Conservation (phyloP, 2,888 invertebrate species). For the Acleris laterana region DNA sequence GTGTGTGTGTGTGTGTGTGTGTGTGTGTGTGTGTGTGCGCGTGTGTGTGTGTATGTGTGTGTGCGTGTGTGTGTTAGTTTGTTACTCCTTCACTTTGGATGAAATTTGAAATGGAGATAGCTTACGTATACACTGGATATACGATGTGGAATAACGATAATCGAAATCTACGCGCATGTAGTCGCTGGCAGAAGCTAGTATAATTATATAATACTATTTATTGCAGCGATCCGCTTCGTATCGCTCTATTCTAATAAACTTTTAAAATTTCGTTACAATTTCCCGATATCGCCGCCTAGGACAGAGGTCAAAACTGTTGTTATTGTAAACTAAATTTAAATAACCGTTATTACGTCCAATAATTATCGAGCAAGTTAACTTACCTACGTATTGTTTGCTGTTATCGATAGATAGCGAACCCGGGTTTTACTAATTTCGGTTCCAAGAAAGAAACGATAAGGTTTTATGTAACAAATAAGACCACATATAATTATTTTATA, state of each 20-base stretch:
- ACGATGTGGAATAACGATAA: no score
- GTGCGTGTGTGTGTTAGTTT: no score
- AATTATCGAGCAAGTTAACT: conserved; percentile 21
- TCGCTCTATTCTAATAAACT: not conserved
- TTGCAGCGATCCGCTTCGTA: no score
- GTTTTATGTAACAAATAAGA: conserved; percentile 3
- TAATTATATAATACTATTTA: no score
- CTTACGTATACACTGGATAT: no score
- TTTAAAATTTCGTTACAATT: conserved; percentile 35
- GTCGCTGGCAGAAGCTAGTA: no score
- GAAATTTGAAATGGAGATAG: no score
- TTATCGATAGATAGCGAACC: conserved; percentile 25
- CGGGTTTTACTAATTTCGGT: conserved; percentile 15
- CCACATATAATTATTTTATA: conserved; percentile 7
- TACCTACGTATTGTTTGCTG: conserved; percentile 12
- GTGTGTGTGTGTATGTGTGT: no score
- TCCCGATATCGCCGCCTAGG: conserved; percentile 25
- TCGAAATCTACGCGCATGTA: no score
- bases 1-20: no score
- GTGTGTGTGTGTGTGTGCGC: no score
- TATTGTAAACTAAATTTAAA: conserved; percentile 25
- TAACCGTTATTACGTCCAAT: conserved; percentile 17
- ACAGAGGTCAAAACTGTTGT: conserved; percentile 27
- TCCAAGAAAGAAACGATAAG: conserved; percentile 32
- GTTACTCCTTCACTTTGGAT: no score